Evolutionary conservation across 1,140 invertebrate species (phyloP).

Genomic region (Sweltsa coloradensis): DNA sequence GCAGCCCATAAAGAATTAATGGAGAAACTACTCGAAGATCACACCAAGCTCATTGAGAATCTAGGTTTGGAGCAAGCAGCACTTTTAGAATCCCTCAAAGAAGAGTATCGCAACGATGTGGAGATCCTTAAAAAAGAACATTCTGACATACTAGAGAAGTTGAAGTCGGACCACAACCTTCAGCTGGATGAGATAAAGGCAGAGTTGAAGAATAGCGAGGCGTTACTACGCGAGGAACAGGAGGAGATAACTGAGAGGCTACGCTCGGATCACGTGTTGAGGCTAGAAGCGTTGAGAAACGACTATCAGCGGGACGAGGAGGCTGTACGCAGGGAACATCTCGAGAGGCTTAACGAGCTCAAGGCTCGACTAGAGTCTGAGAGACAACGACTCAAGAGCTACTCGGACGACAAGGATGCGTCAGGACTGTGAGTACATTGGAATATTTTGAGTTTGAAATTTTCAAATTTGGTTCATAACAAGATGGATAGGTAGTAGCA

Average conservation of each 20-base stretch:
- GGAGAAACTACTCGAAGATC: too few relatives aligned
- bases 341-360: constrained; percentile 3
- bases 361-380: constrained; percentile 6
- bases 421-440: too few relatives aligned
- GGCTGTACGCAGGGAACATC: constrained; percentile 2
- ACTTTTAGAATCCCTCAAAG: too few relatives aligned
- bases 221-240: constrained; percentile 5
- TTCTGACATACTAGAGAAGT: constrained; percentile 34
- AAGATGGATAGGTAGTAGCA: too few relatives aligned
- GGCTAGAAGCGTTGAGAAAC: background rate
- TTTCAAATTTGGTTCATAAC: too few relatives aligned
- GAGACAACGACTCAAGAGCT: constrained; percentile 6
- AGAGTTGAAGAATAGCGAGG: constrained; percentile 29
- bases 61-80: too few relatives aligned
- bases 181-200: constrained; percentile 34
- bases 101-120: too few relatives aligned
- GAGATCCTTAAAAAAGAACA: too few relatives aligned
- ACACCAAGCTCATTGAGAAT: too few relatives aligned
- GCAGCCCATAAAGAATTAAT: too few relatives aligned
- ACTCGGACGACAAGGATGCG: constrained; percentile 4
- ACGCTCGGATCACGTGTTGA: background rate
- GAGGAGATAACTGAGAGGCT: background rate
- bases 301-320: constrained; percentile 6
- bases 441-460: too few relatives aligned
- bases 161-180: constrained; percentile 32